Evolutionary conservation across 2,888 invertebrate species (phyloP).

Genomic region (Stenoptilia bipunctidactyla): DNA sequence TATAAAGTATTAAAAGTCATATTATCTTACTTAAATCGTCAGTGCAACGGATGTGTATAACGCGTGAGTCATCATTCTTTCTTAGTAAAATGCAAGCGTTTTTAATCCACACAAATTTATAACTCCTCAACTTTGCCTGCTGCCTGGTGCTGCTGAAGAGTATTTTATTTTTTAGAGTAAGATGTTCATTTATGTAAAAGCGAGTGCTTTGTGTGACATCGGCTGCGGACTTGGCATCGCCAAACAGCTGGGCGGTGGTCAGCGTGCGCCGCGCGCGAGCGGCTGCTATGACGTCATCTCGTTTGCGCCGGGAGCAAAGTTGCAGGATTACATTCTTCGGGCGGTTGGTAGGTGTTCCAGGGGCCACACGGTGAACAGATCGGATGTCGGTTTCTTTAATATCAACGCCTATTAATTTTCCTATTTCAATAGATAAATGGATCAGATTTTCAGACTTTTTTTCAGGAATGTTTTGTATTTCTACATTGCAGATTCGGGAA

Average conservation of each 20-base stretch:
- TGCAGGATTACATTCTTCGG: conserved; percentile 10
- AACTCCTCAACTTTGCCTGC: not conserved
- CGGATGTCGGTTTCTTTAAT: not conserved
- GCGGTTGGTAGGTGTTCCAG: not conserved
- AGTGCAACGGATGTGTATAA: conserved; percentile 2
- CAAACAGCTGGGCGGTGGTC: conserved; percentile 2
- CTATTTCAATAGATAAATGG: not conserved
- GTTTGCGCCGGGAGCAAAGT: conserved; percentile 4
- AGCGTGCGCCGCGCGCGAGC: conserved; percentile 6
- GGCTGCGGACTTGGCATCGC: not conserved
- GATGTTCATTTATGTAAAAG: conserved; percentile 6
- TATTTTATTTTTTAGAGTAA: conserved; percentile 5
- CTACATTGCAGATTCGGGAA: conserved; percentile 5
- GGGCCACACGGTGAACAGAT: conserved; percentile 5
- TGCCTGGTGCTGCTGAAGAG: not conserved
- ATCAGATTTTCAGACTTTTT: conserved; percentile 5
- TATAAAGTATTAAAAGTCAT: not conserved
- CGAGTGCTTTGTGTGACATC: not conserved
- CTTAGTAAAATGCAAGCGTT: conserved; percentile 2
- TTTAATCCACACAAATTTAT: conserved; percentile 3
- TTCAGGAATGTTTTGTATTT: no score
- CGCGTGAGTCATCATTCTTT: conserved; percentile 2
- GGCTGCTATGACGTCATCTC: conserved; percentile 8
- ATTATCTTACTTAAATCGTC: not conserved
- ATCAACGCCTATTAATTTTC: conserved; percentile 3